A percentile compares a stretch with the other conserved stretches of the same genome.
Conservation (phyloP, 2,888 invertebrate genomes). For the Dexiosoma caninum region DNA sequence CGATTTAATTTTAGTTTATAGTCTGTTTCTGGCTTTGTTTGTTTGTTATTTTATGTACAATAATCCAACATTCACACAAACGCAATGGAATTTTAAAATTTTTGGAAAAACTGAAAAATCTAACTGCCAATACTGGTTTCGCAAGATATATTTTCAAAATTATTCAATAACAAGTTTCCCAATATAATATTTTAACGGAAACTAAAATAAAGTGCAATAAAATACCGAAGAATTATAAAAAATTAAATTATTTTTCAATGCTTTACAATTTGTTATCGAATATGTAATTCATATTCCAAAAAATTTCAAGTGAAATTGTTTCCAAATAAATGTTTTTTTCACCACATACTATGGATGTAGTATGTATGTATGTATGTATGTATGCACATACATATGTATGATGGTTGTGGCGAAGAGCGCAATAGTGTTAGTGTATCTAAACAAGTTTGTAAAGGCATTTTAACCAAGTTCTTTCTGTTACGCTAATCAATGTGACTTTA, state of each 20-base stretch:
- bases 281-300: not conserved
- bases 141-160: constrained; percentile 16
- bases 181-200: not conserved
- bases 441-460: constrained; percentile 68
- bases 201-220: constrained; percentile 25
- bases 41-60: constrained; percentile 25
- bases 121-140: constrained; percentile 32
- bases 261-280: not conserved
- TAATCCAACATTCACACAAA: constrained; percentile 37
- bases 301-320: not conserved
- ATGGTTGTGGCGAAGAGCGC: constrained; percentile 23
- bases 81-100: constrained; percentile 24
- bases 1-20: constrained; percentile 25
- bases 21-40: constrained; percentile 17
- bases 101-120: not conserved
- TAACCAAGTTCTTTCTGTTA: constrained; percentile 46
- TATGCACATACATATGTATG: no score
- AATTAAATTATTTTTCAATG: not conserved
- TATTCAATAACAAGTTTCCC: not conserved
- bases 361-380: no score
- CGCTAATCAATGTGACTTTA: constrained; percentile 10
- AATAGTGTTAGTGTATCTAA: constrained; percentile 66
- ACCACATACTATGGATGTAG: no score
- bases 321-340: not conserved
- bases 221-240: not conserved